phyloP scores from a whole-genome alignment of 1,140 invertebrate species.

The Drosophila kikkawai region DNA sequence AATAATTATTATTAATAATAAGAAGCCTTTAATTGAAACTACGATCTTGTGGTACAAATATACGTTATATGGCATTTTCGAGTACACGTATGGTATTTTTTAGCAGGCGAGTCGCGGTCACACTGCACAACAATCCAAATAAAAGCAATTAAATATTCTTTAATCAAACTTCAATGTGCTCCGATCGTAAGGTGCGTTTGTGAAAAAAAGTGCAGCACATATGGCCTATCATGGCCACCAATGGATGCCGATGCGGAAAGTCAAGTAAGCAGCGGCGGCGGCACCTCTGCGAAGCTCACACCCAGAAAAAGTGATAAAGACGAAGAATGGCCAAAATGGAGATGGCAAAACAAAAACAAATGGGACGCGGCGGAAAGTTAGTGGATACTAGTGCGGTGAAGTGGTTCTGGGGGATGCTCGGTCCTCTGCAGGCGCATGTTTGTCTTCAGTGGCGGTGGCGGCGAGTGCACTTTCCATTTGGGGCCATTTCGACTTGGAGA shows the following conservation, averaged over 20 bases:
- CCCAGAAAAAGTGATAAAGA: constrained; percentile 62
- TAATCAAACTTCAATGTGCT: constrained; percentile 8
- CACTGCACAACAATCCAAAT: constrained; percentile 41
- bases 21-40: not conserved
- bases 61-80: not conserved
- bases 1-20: not conserved
- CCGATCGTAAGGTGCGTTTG: constrained; percentile 5
- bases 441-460: not conserved
- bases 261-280: constrained; percentile 20
- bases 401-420: not conserved
- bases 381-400: constrained; percentile 26
- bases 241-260: constrained; percentile 19
- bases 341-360: constrained; percentile 62
- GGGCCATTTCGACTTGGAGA: constrained; percentile 51
- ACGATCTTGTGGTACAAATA: not conserved
- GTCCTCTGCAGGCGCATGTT: not conserved
- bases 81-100: not conserved
- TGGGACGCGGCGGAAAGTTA: constrained; percentile 29
- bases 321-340: constrained; percentile 25
- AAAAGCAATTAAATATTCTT: constrained; percentile 49
- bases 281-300: constrained; percentile 63
- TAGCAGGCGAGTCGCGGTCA: not conserved
- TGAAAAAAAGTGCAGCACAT: not conserved
- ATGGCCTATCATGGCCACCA: constrained; percentile 8
- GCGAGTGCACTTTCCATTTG: constrained; percentile 25